Conservation (phyloP, 2,888 invertebrate species). For the Tetanocera ferruginea region DNA sequence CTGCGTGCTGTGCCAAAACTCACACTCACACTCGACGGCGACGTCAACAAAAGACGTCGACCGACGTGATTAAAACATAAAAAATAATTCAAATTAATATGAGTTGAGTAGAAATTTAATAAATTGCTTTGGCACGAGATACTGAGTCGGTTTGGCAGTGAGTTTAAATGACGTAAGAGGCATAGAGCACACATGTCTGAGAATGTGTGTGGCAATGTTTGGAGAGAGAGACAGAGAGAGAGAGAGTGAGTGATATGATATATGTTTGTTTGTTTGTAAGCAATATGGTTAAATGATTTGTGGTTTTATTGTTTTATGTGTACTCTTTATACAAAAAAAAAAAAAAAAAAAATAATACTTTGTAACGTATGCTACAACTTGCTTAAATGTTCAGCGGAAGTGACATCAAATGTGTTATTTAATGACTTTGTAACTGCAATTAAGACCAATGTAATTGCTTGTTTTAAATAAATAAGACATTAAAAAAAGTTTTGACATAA, state of each 20-base stretch:
- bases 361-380: too few relatives aligned
- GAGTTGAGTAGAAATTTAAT: conserved; percentile 9
- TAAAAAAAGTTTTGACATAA: too few relatives aligned
- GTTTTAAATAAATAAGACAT: too few relatives aligned
- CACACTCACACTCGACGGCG: not conserved
- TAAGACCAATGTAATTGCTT: too few relatives aligned
- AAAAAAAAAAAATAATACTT: not conserved
- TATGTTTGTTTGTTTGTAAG: not conserved
- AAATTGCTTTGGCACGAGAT: conserved; percentile 8
- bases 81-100: conserved; percentile 23
- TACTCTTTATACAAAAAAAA: too few relatives aligned
- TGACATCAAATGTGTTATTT: too few relatives aligned
- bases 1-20: not conserved
- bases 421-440: too few relatives aligned
- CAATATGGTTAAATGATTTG: not conserved
- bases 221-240: not conserved
- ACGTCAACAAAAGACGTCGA: not conserved
- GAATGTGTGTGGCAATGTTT: too few relatives aligned
- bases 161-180: not conserved
- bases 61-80: conserved; percentile 29
- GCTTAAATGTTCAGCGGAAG: not conserved
- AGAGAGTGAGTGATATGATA: not conserved
- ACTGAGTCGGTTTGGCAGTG: not conserved
- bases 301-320: not conserved
- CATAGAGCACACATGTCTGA: not conserved